phyloP scores from a whole-genome alignment of 2,113 vertebrate species.

The Rhea pennata region DNA sequence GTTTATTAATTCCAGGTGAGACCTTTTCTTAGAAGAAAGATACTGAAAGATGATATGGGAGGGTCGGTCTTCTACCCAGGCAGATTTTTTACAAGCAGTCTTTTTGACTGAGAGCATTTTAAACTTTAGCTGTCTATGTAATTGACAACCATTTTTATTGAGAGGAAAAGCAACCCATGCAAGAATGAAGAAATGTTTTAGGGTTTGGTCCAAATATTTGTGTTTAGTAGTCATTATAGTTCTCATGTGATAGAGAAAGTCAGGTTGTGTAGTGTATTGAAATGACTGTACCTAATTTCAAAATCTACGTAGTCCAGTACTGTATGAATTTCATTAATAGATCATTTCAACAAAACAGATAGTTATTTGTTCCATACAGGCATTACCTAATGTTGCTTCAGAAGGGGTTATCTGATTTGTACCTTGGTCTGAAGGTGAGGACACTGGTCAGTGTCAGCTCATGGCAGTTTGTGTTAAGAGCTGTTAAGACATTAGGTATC shows the following conservation, averaged over 20 bases:
- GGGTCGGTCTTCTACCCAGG: neutral
- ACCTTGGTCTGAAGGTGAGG: neutral
- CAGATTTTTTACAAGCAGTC: neutral
- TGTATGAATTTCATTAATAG: neutral
- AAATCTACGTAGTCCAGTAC: neutral
- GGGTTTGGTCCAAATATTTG: neutral
- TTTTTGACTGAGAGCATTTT: fast-evolving
- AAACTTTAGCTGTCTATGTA: neutral
- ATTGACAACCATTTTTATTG: fast-evolving
- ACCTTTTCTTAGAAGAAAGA: neutral
- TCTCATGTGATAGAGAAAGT: neutral
- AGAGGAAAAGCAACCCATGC: neutral
- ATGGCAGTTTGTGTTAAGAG: neutral
- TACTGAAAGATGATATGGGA: neutral
- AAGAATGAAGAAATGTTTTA: neutral
- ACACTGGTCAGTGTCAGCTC: neutral
- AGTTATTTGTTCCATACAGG: neutral
- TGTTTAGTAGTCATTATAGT: neutral
- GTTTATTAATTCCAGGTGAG: neutral
- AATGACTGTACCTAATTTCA: neutral
- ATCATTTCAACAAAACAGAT: neutral
- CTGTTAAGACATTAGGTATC: neutral
- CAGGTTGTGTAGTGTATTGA: fast-evolving
- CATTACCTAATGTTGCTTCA: neutral
- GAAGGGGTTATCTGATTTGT: neutral